Percentiles rank a stretch among this genome's conserved stretches.
phyloP scores from a whole-genome alignment of 92 coral and sea anemone genomes.

The Umimayanthus chanpuru region DNA sequence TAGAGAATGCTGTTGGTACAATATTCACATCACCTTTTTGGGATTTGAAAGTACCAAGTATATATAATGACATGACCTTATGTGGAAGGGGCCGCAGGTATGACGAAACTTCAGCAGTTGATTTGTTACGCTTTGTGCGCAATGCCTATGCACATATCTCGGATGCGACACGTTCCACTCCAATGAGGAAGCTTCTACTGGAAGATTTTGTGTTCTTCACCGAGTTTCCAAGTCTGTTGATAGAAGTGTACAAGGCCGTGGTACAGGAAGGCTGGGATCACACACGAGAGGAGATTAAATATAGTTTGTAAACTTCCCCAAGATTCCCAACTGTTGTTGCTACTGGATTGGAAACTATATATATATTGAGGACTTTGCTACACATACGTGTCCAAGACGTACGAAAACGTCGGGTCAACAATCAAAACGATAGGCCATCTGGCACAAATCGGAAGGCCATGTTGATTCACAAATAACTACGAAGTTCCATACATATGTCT shows the following conservation, averaged over 20 bases:
- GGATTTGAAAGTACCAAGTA: conserved; percentile 7
- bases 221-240: conserved; percentile 50
- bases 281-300: not conserved
- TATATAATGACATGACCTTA: conserved; percentile 41
- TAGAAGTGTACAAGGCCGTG: conserved; percentile 50
- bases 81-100: conserved; percentile 17
- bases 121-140: conserved; percentile 68
- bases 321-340: too few relatives aligned
- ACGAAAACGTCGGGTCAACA: too few relatives aligned
- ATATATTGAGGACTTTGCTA: too few relatives aligned
- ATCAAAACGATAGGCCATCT: too few relatives aligned
- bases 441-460: too few relatives aligned
- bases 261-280: not conserved
- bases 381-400: too few relatives aligned
- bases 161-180: not conserved
- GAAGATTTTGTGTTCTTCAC: not conserved
- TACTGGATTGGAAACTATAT: too few relatives aligned
- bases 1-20: not conserved
- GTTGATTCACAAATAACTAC: too few relatives aligned
- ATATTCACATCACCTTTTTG: not conserved
- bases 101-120: conserved; percentile 50
- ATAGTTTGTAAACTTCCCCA: not conserved
- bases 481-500: too few relatives aligned
- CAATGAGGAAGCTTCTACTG: conserved; percentile 5
- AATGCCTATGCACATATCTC: conserved; percentile 52